Evolutionary conservation across 2,797 vertebrate species (phyloP).

Genomic region (Avahi laniger): DNA sequence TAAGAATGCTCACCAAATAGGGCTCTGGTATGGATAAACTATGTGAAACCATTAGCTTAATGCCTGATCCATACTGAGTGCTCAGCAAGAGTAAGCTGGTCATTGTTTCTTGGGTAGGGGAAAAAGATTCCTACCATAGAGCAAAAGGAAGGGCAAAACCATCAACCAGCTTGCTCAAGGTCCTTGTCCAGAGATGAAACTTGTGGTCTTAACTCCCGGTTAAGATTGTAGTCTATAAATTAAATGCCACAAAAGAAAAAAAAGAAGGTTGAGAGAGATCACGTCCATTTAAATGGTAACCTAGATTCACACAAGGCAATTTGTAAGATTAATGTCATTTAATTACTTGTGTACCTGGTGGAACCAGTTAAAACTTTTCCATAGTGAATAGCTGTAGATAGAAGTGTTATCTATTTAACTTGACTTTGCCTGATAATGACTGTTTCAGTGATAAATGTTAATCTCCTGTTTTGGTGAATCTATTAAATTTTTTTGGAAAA

Average conservation of each 20-base stretch:
- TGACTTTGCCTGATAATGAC: neutral
- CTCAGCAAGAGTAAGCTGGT: neutral
- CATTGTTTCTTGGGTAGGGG: neutral
- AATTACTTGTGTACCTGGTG: neutral
- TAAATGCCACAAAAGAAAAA: neutral
- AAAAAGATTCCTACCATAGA: neutral
- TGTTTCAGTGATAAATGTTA: constrained; percentile 21
- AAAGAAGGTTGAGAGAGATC: neutral
- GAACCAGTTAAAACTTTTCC: neutral
- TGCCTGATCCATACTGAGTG: neutral
- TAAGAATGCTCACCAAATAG: neutral
- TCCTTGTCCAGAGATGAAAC: neutral
- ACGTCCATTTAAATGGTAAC: neutral
- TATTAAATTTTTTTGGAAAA: neutral
- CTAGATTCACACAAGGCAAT: neutral
- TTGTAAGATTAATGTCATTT: neutral
- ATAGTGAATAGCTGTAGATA: neutral
- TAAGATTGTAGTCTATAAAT: neutral
- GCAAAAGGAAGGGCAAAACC: neutral
- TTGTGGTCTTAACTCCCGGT: neutral
- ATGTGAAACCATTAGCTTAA: neutral
- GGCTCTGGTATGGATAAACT: neutral
- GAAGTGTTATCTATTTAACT: neutral
- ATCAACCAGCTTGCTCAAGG: neutral
- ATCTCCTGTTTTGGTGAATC: constrained; percentile 23